Conservation (phyloP, 1,140 invertebrate genomes). For the Drosophila nikananu region DNA sequence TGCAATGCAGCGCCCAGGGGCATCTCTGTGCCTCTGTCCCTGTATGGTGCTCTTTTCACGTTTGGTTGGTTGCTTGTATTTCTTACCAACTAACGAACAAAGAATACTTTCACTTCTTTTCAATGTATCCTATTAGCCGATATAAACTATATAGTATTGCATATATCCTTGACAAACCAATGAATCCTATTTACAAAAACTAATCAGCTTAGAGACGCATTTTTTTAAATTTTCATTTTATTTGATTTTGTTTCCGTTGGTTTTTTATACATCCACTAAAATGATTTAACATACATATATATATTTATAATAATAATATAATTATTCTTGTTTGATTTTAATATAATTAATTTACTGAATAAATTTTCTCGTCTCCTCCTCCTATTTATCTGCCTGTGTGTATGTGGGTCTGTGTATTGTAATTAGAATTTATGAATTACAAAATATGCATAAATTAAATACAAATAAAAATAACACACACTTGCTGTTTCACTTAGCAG, state of each 20-base stretch:
- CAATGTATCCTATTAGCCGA: conserved; percentile 6
- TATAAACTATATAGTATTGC: conserved; percentile 24
- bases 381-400: conserved; percentile 34
- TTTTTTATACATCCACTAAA: conserved; percentile 79
- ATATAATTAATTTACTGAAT: conserved; percentile 67
- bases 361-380: conserved; percentile 59
- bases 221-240: conserved; percentile 50
- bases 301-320: conserved; percentile 60
- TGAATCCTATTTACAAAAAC: background rate
- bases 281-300: conserved; percentile 81
- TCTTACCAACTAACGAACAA: background rate
- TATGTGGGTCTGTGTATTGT: conserved; percentile 50
- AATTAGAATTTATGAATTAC: conserved; percentile 42
- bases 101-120: background rate
- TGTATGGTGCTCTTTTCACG: background rate
- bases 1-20: conserved; percentile 51
- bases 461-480: conserved; percentile 55
- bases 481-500: conserved; percentile 51
- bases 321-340: conserved; percentile 61
- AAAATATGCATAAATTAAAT: conserved; percentile 58
- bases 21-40: background rate
- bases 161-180: background rate
- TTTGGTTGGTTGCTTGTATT: conserved; percentile 10
- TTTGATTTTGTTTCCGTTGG: conserved; percentile 65
- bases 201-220: conserved; percentile 3